phyloP scores from a whole-genome alignment of 2,113 vertebrate genomes.

The Chunga burmeisteri region DNA sequence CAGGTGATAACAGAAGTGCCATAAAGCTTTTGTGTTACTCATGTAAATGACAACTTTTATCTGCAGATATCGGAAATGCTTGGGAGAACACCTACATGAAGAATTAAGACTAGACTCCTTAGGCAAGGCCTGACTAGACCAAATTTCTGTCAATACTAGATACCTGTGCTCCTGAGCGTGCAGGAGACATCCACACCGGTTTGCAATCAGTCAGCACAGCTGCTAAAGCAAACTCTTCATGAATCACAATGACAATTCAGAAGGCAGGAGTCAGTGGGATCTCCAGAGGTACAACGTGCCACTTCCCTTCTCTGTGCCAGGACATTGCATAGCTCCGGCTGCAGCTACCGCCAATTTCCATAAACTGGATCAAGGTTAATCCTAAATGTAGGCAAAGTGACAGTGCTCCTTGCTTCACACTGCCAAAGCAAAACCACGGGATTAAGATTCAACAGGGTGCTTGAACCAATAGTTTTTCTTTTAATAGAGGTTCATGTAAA shows the following conservation, averaged over 20 bases:
- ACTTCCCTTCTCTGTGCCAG: background rate
- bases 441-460: background rate
- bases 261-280: background rate
- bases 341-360: background rate
- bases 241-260: background rate
- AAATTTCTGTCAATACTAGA: background rate
- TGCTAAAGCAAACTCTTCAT: background rate
- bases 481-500: background rate
- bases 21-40: background rate
- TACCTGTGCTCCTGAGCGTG: background rate
- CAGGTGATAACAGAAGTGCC: background rate
- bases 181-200: background rate
- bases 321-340: background rate
- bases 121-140: background rate
- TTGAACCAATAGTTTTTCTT: background rate
- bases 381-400: background rate
- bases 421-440: background rate
- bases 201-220: background rate
- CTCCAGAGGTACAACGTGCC: background rate
- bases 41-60: background rate
- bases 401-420: background rate
- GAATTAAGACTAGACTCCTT: background rate
- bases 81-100: background rate
- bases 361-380: background rate
- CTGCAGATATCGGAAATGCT: background rate